Evolutionary conservation across 2,888 invertebrate genomes (phyloP), one percentile per base, ranked within the genome.

Genomic region (Brachyopa scutellaris): DNA sequence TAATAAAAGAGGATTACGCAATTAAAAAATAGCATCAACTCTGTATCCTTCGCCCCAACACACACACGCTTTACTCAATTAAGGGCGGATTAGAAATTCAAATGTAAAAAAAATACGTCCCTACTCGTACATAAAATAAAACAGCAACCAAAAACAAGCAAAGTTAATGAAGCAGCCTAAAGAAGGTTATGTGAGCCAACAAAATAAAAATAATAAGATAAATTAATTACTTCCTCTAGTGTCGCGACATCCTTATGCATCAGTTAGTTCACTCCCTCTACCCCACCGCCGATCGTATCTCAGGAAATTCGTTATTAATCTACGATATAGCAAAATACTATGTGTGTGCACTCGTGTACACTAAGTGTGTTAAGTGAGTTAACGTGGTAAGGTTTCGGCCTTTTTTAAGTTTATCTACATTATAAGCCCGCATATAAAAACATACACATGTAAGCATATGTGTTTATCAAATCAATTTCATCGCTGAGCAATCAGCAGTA

Each of bases 1-100:
- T n/a, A 66, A 51, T 38, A 40, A 66, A 73, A 79, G 47, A 11
- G 79, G 79, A 79, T 79, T 79, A 79, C 67, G 79, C 79, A 79
- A 79, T 79, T 79, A 61, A 66, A n/a, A 72, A 66, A 36, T 31
- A 59, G 40, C 23, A 64, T 59, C 36, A 40, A 61, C 59, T 72
- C 49, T 38, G 45, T 64, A 45, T 72, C 51, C 57, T 64, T 53
- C 11, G 38, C 31, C 31, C 57, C 31, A 17, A 26, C 61, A 29
- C 17, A 23, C 23, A 38, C 11, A 49, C n/a, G n/a, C 57, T 51
- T 69, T 72, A 59, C 42, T 61, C 36, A 69, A 76, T 69, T 76
- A 45, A 53, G 51, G 49, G 59, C 13, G 59, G 59, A 76, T 76
- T 36, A 53, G 42, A 55, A 47, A 45, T 47, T 29, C 9, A 26